Percentiles rank a stretch among this genome's conserved stretches.
These are phyloP conservation scores for Hylaeus volcanicus DNA, from an alignment of 1,140 invertebrate genomes.

Conservation along the genomic window DNA sequence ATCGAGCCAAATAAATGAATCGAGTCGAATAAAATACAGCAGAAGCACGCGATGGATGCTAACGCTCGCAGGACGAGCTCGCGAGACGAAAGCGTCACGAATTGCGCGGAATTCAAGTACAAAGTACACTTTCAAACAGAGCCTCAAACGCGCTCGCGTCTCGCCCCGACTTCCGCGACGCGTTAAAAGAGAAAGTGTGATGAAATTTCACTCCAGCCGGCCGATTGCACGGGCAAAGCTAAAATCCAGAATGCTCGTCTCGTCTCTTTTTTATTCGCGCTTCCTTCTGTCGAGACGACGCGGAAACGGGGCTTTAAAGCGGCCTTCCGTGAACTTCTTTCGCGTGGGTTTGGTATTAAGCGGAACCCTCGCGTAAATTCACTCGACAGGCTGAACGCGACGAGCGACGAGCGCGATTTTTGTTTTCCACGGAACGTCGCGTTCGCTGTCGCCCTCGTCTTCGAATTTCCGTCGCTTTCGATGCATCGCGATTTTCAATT, in stretches of 20 bases:
- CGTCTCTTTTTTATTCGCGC: not conserved
- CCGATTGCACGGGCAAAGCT: not conserved
- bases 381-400: not conserved
- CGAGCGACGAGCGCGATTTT: not conserved
- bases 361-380: slow-evolving; percentile 6
- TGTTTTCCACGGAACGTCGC: not conserved
- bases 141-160: not conserved
- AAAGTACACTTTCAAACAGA: not conserved
- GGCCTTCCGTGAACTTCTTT: slow-evolving; percentile 5
- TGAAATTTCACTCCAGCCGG: slow-evolving; percentile 1
- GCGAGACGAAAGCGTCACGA: not conserved
- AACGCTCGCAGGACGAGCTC: not conserved
- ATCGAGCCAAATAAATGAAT: too few relatives aligned
- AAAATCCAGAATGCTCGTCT: not conserved
- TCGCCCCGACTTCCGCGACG: not conserved
- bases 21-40: too few relatives aligned
- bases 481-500: not conserved
- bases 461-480: not conserved
- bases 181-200: slow-evolving; percentile 6
- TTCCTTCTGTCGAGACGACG: not conserved
- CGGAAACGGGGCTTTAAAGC: slow-evolving; percentile 4
- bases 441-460: not conserved
- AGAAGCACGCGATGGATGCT: not conserved
- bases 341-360: not conserved
- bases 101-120: not conserved